These are phyloP conservation scores for Micronycteris hirsuta DNA, from an alignment of 2,113 vertebrate genomes.

Conservation along the genomic window DNA sequence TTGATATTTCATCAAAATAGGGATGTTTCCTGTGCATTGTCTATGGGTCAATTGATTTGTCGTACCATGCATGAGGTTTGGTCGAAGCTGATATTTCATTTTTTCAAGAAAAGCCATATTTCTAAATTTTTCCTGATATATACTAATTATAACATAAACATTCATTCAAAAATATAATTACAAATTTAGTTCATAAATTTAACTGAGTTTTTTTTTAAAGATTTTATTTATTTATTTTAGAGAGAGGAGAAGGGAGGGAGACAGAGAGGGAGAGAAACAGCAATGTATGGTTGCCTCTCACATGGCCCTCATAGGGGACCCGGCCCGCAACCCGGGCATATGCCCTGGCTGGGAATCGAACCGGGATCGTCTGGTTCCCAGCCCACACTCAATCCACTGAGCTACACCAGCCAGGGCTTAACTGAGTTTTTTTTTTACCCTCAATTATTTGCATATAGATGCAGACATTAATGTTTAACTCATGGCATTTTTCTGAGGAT, in stretches of 20 bases:
- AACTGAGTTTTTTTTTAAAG: not conserved
- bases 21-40: not conserved
- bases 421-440: too few species aligned
- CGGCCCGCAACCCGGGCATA: too few species aligned
- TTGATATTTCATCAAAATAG: not conserved
- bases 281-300: too few species aligned
- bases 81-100: not conserved
- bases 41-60: not conserved
- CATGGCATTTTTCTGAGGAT: not conserved
- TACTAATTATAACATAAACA: not conserved
- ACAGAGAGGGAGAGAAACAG: too few species aligned
- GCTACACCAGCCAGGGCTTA: too few species aligned
- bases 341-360: too few species aligned
- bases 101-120: not conserved
- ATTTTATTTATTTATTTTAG: too few species aligned
- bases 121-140: not conserved
- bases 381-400: too few species aligned
- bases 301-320: too few species aligned
- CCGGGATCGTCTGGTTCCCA: too few species aligned
- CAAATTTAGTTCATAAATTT: not conserved
- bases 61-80: too few species aligned
- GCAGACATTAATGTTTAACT: not conserved
- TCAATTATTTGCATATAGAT: not conserved
- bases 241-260: too few species aligned
- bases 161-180: not conserved